phyloP scores from a whole-genome alignment of 30 jellyfish, hydroid and myxozoan genomes.

The Hydractinia symbiolongicarpus region DNA sequence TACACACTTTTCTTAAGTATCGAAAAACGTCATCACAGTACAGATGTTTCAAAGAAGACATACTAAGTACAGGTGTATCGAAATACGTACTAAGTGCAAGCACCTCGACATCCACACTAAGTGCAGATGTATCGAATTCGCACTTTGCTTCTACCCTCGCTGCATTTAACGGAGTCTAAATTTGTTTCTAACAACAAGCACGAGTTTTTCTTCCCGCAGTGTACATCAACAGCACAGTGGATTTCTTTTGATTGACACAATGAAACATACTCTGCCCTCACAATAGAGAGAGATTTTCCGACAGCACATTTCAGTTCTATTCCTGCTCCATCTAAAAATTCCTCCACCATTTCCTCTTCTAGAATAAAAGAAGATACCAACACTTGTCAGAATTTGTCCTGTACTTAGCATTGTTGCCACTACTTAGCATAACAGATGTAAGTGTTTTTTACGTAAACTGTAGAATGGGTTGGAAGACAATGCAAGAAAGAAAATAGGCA shows the following conservation, averaged over 20 bases:
- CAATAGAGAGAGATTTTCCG: conserved; percentile 8
- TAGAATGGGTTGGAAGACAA: too few species aligned
- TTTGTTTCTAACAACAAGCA: background rate
- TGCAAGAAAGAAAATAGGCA: too few species aligned
- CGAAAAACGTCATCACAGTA: too few species aligned
- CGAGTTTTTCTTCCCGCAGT: conserved; percentile 9
- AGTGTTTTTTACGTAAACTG: too few species aligned
- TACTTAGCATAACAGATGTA: too few species aligned
- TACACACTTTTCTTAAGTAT: too few species aligned
- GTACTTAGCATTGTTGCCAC: too few species aligned
- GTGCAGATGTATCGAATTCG: conserved; percentile 10
- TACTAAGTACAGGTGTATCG: too few species aligned
- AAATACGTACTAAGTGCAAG: too few species aligned
- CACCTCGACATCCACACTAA: background rate
- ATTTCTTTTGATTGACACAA: conserved; percentile 6
- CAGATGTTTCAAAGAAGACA: too few species aligned
- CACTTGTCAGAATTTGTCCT: too few species aligned
- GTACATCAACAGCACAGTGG: conserved; percentile 14
- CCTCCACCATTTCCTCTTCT: background rate
- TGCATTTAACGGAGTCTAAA: conserved; percentile 2
- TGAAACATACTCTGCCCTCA: conserved; percentile 11
- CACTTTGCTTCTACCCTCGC: conserved; percentile 3
- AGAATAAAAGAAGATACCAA: background rate
- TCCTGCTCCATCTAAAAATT: conserved; percentile 9
- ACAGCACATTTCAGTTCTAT: conserved; percentile 4